Percentiles rank a stretch among this genome's conserved stretches.
phyloP scores from a whole-genome alignment of 1,140 invertebrate species.

The Telenomus remus region DNA sequence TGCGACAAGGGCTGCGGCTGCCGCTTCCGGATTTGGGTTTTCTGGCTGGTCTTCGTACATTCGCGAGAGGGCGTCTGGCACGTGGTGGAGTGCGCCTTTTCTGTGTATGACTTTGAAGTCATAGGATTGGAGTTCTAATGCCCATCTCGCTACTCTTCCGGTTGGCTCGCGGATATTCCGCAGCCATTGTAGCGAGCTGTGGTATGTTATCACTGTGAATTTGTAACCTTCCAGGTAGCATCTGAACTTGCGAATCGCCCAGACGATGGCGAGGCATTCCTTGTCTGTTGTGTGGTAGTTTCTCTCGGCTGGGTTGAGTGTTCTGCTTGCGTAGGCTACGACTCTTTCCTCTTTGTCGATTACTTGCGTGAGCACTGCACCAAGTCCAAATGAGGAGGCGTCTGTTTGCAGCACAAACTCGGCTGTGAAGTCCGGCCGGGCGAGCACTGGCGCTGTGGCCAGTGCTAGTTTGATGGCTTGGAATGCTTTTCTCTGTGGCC shows the following conservation, averaged over 20 bases:
- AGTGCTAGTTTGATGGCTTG: no score
- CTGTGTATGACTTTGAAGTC: neutral
- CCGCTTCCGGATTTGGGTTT: no score
- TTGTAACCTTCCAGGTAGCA: neutral
- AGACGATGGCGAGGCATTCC: neutral
- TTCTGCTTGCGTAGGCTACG: no score
- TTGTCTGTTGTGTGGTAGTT: neutral
- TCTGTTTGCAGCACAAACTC: no score
- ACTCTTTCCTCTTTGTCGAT: no score
- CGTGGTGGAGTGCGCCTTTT: neutral
- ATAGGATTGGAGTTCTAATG: slow-evolving; percentile 21
- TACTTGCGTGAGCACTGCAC: no score
- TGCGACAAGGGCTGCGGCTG: neutral
- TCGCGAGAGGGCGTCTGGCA: neutral
- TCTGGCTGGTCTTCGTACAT: neutral
- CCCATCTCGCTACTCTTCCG: neutral
- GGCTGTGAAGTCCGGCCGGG: no score
- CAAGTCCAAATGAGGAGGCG: no score
- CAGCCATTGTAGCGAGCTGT: neutral
- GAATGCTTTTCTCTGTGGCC: no score
- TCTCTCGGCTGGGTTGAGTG: neutral
- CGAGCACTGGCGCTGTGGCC: no score
- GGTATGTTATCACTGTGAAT: neutral
- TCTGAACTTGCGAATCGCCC: neutral
- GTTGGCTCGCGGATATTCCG: neutral